Evolutionary conservation across 2,888 invertebrate genomes (phyloP).

Genomic region (Agrotis clavis): DNA sequence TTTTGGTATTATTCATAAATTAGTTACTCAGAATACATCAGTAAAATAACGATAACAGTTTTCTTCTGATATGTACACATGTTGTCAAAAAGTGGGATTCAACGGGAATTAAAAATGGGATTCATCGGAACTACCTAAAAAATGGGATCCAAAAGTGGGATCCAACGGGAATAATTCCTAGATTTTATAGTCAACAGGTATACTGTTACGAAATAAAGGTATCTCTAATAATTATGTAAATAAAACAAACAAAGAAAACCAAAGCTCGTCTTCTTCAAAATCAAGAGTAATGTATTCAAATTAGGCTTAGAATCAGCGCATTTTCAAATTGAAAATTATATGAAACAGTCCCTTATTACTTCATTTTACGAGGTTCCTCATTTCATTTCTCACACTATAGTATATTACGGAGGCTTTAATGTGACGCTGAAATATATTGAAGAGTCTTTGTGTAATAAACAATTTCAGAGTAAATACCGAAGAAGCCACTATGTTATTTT

Average conservation of each 20-base stretch:
- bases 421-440: conserved; percentile 4
- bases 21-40: too few species aligned
- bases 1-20: too few species aligned
- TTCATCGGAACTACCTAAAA: too few species aligned
- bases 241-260: background rate
- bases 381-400: conserved; percentile 12
- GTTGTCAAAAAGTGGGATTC: too few species aligned
- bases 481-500: conserved; percentile 10
- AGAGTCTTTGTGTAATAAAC: conserved; percentile 22
- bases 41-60: too few species aligned
- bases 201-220: too few species aligned
- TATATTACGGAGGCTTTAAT: conserved; percentile 9
- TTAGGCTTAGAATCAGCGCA: background rate
- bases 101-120: too few species aligned
- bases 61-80: too few species aligned
- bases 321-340: background rate
- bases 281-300: background rate
- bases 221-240: background rate
- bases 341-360: background rate
- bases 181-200: too few species aligned
- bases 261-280: background rate
- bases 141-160: too few species aligned
- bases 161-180: too few species aligned
- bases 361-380: conserved; percentile 6
- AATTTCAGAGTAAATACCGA: conserved; percentile 12